phyloP scores from a whole-genome alignment of 2,113 vertebrate species.

The Enhydra lutris region DNA sequence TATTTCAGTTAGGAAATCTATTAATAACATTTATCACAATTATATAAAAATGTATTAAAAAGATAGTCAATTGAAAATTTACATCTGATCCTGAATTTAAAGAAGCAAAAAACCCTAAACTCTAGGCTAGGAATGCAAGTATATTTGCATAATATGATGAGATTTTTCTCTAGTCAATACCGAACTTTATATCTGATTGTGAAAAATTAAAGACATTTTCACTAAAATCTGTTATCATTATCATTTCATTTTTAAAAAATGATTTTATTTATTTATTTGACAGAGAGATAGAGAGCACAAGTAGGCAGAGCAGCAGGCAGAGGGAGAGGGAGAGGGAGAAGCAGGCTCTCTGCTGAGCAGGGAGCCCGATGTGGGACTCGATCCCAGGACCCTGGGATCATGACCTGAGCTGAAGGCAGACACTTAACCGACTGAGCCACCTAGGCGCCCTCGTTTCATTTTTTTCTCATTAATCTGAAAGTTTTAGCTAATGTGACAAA shows the following conservation, averaged over 20 bases:
- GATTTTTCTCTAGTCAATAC: not conserved
- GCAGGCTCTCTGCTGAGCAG: too few species aligned
- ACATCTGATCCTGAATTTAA: not conserved
- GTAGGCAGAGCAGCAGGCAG: too few species aligned
- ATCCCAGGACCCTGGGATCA: too few species aligned
- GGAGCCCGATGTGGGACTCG: too few species aligned
- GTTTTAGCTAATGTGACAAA: not conserved
- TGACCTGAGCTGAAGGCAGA: too few species aligned
- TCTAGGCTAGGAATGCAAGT: not conserved
- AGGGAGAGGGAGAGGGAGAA: too few species aligned
- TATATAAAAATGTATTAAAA: not conserved
- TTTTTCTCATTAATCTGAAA: not conserved
- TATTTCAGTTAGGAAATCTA: not conserved
- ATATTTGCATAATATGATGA: not conserved
- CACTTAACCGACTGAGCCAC: too few species aligned
- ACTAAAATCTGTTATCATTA: not conserved
- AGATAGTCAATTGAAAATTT: not conserved
- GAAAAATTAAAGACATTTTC: not conserved
- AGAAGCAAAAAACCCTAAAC: not conserved
- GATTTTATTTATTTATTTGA: too few species aligned
- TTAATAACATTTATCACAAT: not conserved
- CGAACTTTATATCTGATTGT: not conserved
- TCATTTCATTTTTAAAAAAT: not conserved
- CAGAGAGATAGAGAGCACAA: too few species aligned
- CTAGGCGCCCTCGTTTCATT: not conserved